Evolutionary conservation across 1,140 invertebrate genomes (phyloP).

Genomic region (Nephotettix cincticeps): DNA sequence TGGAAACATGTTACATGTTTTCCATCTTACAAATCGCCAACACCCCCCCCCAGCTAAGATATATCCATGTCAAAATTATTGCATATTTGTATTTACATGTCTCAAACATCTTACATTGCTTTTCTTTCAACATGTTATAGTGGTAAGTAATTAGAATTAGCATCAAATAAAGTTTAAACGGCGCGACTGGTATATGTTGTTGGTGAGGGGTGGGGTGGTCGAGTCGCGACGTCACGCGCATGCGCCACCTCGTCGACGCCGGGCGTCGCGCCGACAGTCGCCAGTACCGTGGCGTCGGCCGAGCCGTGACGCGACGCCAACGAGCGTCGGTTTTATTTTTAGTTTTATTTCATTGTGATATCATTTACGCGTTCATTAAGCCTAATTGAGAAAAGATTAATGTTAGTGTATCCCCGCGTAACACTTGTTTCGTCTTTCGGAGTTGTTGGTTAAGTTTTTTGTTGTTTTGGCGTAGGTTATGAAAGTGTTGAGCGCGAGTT

Average conservation of each 20-base stretch:
- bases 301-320: constrained; percentile 6
- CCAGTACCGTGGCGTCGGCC: constrained; percentile 13
- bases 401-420: neutral
- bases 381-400: neutral
- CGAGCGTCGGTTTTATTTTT: constrained; percentile 18
- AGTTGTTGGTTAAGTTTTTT: no score
- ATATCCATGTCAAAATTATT: no score
- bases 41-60: no score
- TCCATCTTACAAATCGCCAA: no score
- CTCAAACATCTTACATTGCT: no score
- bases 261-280: neutral
- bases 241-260: neutral
- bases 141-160: no score
- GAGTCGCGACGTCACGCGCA: neutral
- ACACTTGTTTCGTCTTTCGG: neutral
- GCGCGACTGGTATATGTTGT: neutral
- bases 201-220: neutral
- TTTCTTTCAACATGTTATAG: no score
- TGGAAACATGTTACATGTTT: no score
- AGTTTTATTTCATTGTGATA: constrained; percentile 26
- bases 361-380: constrained; percentile 17
- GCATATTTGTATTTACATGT: no score
- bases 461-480: no score
- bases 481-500: neutral
- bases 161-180: no score